Base-by-base conservation (phyloP, 2,113 vertebrate genomes). In the Dermatemys mawii region DNA sequence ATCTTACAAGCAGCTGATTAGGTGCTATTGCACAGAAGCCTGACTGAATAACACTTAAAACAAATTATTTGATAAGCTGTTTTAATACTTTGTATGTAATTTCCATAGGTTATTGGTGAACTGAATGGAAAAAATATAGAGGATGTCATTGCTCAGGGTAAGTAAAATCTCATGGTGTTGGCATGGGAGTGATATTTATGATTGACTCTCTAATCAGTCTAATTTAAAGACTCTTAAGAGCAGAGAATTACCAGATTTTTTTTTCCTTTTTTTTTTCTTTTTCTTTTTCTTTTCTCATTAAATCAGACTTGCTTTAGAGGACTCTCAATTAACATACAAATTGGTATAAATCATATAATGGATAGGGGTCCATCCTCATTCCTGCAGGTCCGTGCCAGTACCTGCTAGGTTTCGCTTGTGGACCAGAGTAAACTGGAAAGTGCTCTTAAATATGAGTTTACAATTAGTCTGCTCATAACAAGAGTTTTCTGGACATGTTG, bases 91-190 rank as follows among this genome's bases (percentile, higher is more conserved):
- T 85, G 6, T 78, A 78, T 57, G 94, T 97, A 50, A 85, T 89
- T 93, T 38, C 41, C 3, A 22, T 53, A 99, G 99, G 99, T 99
- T 63, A 98, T 99, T 93, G 96, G 98, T 82, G 99, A 99, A 93
- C 98, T 99, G 87, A 98, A 98, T 78, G 99, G 99, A 78, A 99
- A 99, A 94, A 99, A 99, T 87, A 98, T 99, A 0, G 98, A 99
- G 63, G 99, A 99, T 44, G 99, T 99, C 73, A 99, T 99, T 53
- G 97, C 99, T 32, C 98, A 99, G 96, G 99, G 99, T 99, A 93
- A 99, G 98, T 92, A 78, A 12, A 60, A 14, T 17, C 35, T 32
- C 5, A 0, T 8, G 35, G 63, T 26, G 54, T 11, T 22, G 35
- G 22, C 35, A 13, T 44, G 78, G 7, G 2, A 7, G 8, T 44